phyloP scores from a whole-genome alignment of 1,140 invertebrate genomes.

The Drosophila tropicalis region DNA sequence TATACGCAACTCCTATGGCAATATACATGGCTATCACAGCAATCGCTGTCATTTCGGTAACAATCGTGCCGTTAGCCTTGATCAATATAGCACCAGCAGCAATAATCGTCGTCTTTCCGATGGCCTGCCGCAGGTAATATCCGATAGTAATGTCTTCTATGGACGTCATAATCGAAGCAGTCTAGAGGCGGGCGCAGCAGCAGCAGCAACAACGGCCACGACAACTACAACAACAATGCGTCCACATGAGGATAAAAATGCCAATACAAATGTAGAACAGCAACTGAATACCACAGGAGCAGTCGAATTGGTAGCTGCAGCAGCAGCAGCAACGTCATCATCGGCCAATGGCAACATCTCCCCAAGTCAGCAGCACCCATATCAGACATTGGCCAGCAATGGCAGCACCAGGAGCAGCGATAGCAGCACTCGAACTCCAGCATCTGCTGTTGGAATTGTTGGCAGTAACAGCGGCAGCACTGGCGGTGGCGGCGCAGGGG shows the following conservation, averaged over 20 bases:
- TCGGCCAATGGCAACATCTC: conserved; percentile 67
- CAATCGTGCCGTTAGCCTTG: conserved; percentile 80
- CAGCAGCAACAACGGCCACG: not conserved
- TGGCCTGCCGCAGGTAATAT: conserved; percentile 80
- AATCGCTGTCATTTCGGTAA: conserved; percentile 82
- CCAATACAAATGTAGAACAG: conserved; percentile 55
- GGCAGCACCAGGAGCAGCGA: conserved; percentile 39
- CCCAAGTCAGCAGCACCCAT: conserved; percentile 33
- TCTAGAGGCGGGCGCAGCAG: conserved; percentile 35
- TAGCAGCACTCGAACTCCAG: conserved; percentile 16
- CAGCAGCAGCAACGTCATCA: conserved; percentile 28
- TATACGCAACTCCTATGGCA: conserved; percentile 82
- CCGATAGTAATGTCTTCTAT: conserved; percentile 82
- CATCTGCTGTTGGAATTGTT: conserved; percentile 16
- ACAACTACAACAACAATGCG: not conserved
- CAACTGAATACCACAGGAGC: conserved; percentile 20
- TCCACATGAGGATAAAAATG: conserved; percentile 65
- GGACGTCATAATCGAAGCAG: conserved; percentile 74
- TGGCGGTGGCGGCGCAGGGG: conserved; percentile 9
- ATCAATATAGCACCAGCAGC: conserved; percentile 75
- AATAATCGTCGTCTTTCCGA: conserved; percentile 81
- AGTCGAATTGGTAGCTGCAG: conserved; percentile 10
- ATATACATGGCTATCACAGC: conserved; percentile 80
- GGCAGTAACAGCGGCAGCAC: conserved; percentile 21
- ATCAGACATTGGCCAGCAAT: conserved; percentile 51